Evolutionary conservation across 2,113 vertebrate genomes (phyloP).

Genomic region (Sus scrofa): T2T-Sscrofa CM000824.6:176033001-176033500

Average conservation of each 20-base stretch:
- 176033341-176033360: too few species aligned
- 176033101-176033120: not conserved
- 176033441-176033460: slow-evolving; percentile 19
- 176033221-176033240: too few species aligned
- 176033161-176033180: not conserved
- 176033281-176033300: too few species aligned
- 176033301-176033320: too few species aligned
- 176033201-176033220: too few species aligned
- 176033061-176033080: not conserved
- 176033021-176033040: slow-evolving; percentile 53
- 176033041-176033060: slow-evolving; percentile 11
- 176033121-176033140: slow-evolving; percentile 47
- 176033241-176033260: too few species aligned
- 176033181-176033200: too few species aligned
- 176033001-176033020: not conserved
- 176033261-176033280: too few species aligned
- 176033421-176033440: not conserved
- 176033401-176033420: slow-evolving; percentile 4
- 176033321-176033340: too few species aligned
- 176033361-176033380: too few species aligned
- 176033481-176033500: slow-evolving; percentile 2
- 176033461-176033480: slow-evolving; percentile 39
- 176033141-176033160: not conserved
- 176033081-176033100: not conserved
- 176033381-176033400: not conserved